Conservation (phyloP, 1,140 invertebrate species). For the Ectropis grisescens region DNA sequence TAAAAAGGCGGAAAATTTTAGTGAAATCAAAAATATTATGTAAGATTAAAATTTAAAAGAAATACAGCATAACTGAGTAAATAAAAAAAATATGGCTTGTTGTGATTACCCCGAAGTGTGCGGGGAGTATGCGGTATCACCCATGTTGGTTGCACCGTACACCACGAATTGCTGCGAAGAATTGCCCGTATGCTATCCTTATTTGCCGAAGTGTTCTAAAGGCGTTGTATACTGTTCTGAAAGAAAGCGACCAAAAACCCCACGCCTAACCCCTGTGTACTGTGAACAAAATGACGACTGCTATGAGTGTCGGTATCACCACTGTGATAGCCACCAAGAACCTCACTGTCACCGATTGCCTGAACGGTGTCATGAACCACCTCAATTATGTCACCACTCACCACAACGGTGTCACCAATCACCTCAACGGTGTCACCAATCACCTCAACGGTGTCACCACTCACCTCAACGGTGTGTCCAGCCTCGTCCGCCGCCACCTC, state of each 20-base stretch:
- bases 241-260: constrained; percentile 12
- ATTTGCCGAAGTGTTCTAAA: constrained; percentile 34
- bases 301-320: constrained; percentile 4
- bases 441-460: too few relatives aligned
- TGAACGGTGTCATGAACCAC: too few relatives aligned
- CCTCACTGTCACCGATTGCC: constrained; percentile 1
- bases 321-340: constrained; percentile 1
- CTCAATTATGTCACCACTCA: too few relatives aligned
- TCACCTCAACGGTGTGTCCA: background rate
- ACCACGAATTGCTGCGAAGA: constrained; percentile 25
- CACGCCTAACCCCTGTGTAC: constrained; percentile 3
- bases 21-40: constrained; percentile 11
- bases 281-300: constrained; percentile 7
- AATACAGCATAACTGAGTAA: too few relatives aligned
- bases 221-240: constrained; percentile 29
- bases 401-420: too few relatives aligned
- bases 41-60: constrained; percentile 19
- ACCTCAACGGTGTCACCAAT: too few relatives aligned
- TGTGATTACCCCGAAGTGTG: constrained; percentile 33
- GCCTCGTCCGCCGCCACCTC: background rate
- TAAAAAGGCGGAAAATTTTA: too few relatives aligned
- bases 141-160: constrained; percentile 26
- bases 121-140: constrained; percentile 34
- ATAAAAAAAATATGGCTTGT: constrained; percentile 41
- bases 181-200: constrained; percentile 27